Percentiles rank a stretch among this genome's conserved stretches.
phyloP scores from a whole-genome alignment of 2,888 invertebrate genomes.

The Eupeodes luniger region DNA sequence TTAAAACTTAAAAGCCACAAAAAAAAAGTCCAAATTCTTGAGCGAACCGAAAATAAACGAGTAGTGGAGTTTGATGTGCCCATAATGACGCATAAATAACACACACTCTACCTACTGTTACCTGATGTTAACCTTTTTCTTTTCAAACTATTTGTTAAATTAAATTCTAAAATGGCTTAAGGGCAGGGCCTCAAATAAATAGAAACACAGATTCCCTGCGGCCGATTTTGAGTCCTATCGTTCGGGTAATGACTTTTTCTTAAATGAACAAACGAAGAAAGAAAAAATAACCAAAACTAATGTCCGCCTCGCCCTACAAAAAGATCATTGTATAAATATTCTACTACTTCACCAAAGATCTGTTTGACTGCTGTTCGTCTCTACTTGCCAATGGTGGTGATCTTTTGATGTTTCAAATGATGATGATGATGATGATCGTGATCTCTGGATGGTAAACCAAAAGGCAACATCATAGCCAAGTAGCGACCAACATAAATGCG shows the following conservation, averaged over 20 bases:
- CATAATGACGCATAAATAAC: constrained; percentile 64
- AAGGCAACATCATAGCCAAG: constrained; percentile 57
- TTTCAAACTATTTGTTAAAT: constrained; percentile 12
- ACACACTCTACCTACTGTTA: constrained; percentile 65
- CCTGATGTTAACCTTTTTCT: constrained; percentile 42
- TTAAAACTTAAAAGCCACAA: not conserved
- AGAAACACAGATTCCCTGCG: constrained; percentile 66
- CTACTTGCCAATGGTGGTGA: constrained; percentile 57
- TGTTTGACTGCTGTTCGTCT: constrained; percentile 44
- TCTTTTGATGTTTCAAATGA: not conserved
- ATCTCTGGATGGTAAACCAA: constrained; percentile 35
- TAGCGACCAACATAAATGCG: constrained; percentile 73
- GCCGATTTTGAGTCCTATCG: constrained; percentile 64
- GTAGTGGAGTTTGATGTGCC: not conserved
- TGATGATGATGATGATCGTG: constrained; percentile 64
- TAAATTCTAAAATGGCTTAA: constrained; percentile 57
- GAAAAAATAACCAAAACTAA: constrained; percentile 60
- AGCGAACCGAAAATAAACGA: constrained; percentile 1
- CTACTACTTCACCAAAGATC: constrained; percentile 4
- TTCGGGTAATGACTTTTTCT: constrained; percentile 71
- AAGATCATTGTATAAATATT: constrained; percentile 31
- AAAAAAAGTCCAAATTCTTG: constrained; percentile 7
- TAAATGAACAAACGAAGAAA: constrained; percentile 19
- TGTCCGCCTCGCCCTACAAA: constrained; percentile 59
- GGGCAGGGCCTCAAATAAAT: constrained; percentile 70